Conservation (phyloP, 2,888 invertebrate species). For the Lithophane semibrunnea region DNA sequence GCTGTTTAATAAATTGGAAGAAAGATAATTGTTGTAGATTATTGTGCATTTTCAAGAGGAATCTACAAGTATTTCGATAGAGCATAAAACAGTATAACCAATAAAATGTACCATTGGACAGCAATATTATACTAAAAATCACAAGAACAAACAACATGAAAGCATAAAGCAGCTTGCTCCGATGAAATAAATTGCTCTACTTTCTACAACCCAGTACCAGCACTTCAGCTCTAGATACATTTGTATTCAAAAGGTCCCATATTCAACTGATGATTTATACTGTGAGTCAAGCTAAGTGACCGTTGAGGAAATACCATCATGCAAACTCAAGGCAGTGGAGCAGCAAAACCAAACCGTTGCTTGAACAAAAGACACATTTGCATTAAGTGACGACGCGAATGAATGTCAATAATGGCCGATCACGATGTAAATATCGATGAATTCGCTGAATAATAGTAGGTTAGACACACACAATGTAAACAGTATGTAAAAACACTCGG, state of each 20-base stretch:
- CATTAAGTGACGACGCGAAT: constrained; percentile 68
- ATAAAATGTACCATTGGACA: neutral
- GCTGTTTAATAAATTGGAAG: constrained; percentile 4
- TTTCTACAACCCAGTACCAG: constrained; percentile 18
- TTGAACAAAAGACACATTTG: constrained; percentile 74
- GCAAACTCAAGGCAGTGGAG: constrained; percentile 65
- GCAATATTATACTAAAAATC: constrained; percentile 11
- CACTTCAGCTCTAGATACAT: constrained; percentile 3
- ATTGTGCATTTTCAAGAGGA: neutral
- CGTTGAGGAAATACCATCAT: constrained; percentile 73
- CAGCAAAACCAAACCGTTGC: constrained; percentile 65
- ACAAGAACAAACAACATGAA: neutral
- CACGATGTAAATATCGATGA: constrained; percentile 46
- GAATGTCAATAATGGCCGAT: constrained; percentile 63
- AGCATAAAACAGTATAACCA: constrained; percentile 1
- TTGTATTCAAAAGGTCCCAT: constrained; percentile 24
- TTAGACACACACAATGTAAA: constrained; percentile 17
- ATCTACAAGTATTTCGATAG: neutral
- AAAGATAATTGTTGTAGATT: neutral
- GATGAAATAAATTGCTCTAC: constrained; percentile 10
- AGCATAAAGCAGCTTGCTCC: constrained; percentile 2
- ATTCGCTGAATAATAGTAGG: constrained; percentile 41
- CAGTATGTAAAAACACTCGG: constrained; percentile 17
- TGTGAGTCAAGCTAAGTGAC: constrained; percentile 66
- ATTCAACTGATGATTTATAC: constrained; percentile 38